Evolutionary conservation across 2,888 invertebrate species (phyloP), one percentile per base, ranked within the genome.

Genomic region (Rosalia funebris): DNA sequence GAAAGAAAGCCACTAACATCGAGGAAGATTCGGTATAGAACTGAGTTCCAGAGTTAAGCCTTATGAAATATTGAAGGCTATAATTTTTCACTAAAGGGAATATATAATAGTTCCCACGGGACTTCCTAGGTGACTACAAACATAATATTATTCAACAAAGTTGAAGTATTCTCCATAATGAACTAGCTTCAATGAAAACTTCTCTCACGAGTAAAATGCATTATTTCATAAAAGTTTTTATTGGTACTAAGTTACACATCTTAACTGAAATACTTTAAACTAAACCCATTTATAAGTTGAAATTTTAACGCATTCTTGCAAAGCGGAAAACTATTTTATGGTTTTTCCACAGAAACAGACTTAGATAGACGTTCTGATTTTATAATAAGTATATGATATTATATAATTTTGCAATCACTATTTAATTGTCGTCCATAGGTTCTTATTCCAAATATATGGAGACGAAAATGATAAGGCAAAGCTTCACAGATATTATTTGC

Each of bases 131-230:
- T 61, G 64, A 63, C 63, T 68, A 58, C 64, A 61, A 68, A 60
- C 62, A 65, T 68, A 60, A 65, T 65, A 68, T 68, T 64, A 64
- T 66, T 63, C 66, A 62, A 63, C 64, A 68, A 66, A 68, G 60
- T 68, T 62, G 44, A 64, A 65, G 63, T 65, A 65, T 62, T 57
- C 61, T 58, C 61, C 65, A 65, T 68, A 68, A 68, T 68, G 60
- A 67, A 65, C 62, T 62, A 46, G 60, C 63, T 59, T 59, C 56
- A 58, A 58, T 61, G 59, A 48, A 61, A 64, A 59, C 64, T 61
- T 62, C 53, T 20, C 61, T 64, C 62, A 53, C 47, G 59, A 64
- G 64, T 64, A 44, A 61, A 64, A 59, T 62, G 64, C 61, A 64
- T 59, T 64, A 58, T 59, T 59, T 57, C 56, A 44, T 39, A 59